Evolutionary conservation across 1,140 invertebrate species (phyloP).

Genomic region (Pararge aegeria): DNA sequence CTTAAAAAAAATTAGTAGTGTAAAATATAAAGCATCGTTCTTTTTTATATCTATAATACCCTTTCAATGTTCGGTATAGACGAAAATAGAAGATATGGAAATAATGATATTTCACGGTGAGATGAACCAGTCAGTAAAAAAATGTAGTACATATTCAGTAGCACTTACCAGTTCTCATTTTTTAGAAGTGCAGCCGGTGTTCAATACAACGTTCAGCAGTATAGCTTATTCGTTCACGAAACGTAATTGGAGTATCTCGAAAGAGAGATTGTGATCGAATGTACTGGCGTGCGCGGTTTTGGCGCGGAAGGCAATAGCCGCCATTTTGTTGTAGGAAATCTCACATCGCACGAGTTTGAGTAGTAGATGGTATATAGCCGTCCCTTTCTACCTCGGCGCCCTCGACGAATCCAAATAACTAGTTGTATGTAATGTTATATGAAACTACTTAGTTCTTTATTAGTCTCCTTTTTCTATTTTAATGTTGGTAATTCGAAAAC

Average conservation of each 20-base stretch:
- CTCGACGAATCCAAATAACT: background rate
- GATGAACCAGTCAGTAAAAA: conserved; percentile 24
- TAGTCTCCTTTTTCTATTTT: background rate
- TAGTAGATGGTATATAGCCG: conserved; percentile 29
- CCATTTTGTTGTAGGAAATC: conserved; percentile 58
- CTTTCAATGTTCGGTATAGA: no score
- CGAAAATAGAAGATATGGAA: no score
- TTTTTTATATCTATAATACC: no score
- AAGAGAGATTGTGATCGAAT: conserved; percentile 39
- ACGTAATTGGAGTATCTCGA: conserved; percentile 29
- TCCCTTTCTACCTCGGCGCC: conserved; percentile 2
- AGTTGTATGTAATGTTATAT: background rate
- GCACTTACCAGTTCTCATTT: conserved; percentile 25
- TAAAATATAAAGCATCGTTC: no score
- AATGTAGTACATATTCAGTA: conserved; percentile 10
- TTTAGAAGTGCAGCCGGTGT: conserved; percentile 8
- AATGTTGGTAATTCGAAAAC: background rate
- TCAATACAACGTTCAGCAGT: background rate
- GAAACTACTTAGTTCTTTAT: background rate
- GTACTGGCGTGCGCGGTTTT: conserved; percentile 26
- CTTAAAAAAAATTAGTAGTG: no score
- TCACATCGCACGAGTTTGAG: conserved; percentile 45
- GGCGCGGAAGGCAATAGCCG: conserved; percentile 32
- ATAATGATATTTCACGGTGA: no score
- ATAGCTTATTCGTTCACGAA: conserved; percentile 12